Evolutionary conservation across 2,113 vertebrate genomes (phyloP).

Genomic region (Riparia riparia): DNA sequence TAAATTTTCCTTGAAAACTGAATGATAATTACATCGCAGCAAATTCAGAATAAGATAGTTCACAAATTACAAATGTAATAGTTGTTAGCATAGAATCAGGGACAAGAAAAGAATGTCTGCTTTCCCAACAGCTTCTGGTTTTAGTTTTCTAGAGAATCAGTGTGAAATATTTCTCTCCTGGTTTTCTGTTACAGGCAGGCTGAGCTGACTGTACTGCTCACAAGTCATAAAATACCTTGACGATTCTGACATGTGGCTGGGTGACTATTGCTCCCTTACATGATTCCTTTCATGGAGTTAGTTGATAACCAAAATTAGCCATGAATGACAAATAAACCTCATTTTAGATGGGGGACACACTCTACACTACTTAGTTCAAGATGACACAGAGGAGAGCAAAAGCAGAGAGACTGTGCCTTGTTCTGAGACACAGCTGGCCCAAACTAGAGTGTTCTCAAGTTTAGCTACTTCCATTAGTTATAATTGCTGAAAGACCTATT

Average conservation of each 20-base stretch:
- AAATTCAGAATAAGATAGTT: neutral
- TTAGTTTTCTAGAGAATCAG: neutral
- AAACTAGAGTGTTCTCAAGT: neutral
- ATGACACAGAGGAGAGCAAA: neutral
- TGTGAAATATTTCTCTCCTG: neutral
- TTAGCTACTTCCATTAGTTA: neutral
- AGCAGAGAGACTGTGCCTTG: neutral
- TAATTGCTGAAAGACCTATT: neutral
- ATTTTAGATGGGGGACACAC: rapidly evolving
- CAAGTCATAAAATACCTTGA: neutral
- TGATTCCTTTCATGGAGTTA: neutral
- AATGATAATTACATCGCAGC: neutral
- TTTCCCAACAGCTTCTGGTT: neutral
- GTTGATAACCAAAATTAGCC: neutral
- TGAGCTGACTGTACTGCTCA: neutral
- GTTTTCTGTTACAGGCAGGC: neutral
- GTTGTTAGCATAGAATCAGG: neutral
- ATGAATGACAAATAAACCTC: rapidly evolving
- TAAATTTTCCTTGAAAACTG: neutral
- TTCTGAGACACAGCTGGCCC: neutral
- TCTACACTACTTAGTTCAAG: neutral
- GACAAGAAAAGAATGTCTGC: neutral
- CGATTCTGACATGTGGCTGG: neutral
- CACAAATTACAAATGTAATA: neutral
- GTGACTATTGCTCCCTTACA: neutral